Base-by-base conservation (phyloP, 1,140 invertebrate genomes). In the Oryzaephilus surinamensis region DNA sequence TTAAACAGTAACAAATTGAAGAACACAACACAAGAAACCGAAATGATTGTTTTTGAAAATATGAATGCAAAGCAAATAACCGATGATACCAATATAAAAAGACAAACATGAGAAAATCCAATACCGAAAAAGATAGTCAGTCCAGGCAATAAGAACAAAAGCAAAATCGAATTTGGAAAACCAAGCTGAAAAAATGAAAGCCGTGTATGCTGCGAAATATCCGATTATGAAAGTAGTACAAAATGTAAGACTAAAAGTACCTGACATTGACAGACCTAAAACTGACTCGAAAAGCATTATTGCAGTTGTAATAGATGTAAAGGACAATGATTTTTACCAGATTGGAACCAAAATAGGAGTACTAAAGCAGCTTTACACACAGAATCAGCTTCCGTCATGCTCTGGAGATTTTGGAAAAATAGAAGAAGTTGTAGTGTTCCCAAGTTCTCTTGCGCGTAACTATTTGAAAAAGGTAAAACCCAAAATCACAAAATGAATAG, bases 351-450 rank as follows among this genome's bases (percentile, higher is more conserved):
- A 40, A 40, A 33, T 24, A 24, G 38, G 38, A 13, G 10, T 35
- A 27, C 23, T 34, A 12, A 28, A 33, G 17, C 17, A 41, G 27
- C 23, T 41, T 33, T 34, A 34, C 20, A 21, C 39, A 34, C 14
- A 29, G 17, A 34, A 41, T 35, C 16, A 41, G 14, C 35, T 40
- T n/a, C n/a, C n/a, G n/a, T n/a, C n/a, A n/a, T n/a, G n/a, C n/a
- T n/a, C n/a, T n/a, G n/a, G n/a, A n/a, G n/a, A n/a, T n/a, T n/a
- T n/a, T n/a, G n/a, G n/a, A n/a, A n/a, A n/a, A n/a, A n/a, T n/a
- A n/a, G n/a, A n/a, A n/a, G n/a, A n/a, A n/a, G n/a, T n/a, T n/a
- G n/a, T n/a, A n/a, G n/a, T n/a, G n/a, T n/a, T n/a, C n/a, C n/a
- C n/a, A n/a, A n/a, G n/a, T n/a, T n/a, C n/a, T n/a, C n/a, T n/a